Evolutionary conservation across 2,113 vertebrate species (phyloP).

Genomic region (Arvicanthis niloticus): DNA sequence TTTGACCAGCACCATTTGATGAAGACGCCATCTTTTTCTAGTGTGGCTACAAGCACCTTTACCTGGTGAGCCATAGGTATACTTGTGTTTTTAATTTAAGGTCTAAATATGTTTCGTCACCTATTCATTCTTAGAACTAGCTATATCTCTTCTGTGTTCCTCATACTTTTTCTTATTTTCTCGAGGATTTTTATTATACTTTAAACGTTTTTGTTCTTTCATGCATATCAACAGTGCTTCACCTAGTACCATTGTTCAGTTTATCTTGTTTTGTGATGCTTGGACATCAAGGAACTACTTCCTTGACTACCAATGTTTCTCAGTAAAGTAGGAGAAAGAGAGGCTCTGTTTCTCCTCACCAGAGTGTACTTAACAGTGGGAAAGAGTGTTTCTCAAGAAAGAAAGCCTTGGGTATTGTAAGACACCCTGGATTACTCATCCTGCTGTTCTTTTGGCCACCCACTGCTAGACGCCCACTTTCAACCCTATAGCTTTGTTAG

Average conservation of each 20-base stretch:
- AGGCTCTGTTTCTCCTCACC: background rate
- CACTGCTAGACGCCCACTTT: background rate
- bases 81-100: background rate
- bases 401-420: background rate
- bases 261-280: constrained; percentile 9
- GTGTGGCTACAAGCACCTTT: background rate
- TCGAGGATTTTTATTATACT: constrained; percentile 13
- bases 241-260: constrained; percentile 30
- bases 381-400: background rate
- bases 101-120: background rate
- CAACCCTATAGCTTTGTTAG: background rate
- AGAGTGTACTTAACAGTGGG: background rate
- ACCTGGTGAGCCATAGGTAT: no score
- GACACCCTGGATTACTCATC: background rate
- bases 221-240: background rate
- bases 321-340: background rate
- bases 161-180: constrained; percentile 17
- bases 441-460: background rate
- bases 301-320: background rate
- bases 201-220: background rate
- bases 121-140: constrained; percentile 22
- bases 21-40: background rate
- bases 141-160: constrained; percentile 2
- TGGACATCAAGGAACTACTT: background rate
- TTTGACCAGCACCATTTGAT: background rate